Conservation (phyloP, 1,140 invertebrate species). For the Tetranychus cinnabarinus region DNA sequence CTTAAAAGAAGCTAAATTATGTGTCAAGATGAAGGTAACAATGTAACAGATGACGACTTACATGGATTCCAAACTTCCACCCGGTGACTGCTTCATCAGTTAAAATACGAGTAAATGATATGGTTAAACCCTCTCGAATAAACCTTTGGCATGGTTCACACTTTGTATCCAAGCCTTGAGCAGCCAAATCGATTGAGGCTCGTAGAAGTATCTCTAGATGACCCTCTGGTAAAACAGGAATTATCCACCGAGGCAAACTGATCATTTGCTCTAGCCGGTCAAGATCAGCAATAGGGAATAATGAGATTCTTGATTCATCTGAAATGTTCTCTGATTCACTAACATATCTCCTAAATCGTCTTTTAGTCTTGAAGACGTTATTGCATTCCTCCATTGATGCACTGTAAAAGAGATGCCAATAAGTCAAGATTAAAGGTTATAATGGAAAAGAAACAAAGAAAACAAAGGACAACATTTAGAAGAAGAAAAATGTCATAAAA, state of each 20-base stretch:
- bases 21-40: no score
- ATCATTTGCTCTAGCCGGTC: constrained; percentile 81
- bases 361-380: no score
- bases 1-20: no score
- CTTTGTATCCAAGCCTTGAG: constrained; percentile 57
- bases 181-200: constrained; percentile 61
- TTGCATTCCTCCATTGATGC: no score
- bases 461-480: no score
- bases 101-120: constrained; percentile 87
- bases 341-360: no score
- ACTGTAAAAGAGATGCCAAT: no score
- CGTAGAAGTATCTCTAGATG: constrained; percentile 75
- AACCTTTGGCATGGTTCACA: constrained; percentile 79
- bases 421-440: no score
- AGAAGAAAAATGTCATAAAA: no score
- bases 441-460: no score
- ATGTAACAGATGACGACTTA: constrained; percentile 16
- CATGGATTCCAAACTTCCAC: constrained; percentile 91
- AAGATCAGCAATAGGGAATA: constrained; percentile 62
- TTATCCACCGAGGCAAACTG: constrained; percentile 67
- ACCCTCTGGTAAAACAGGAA: constrained; percentile 83
- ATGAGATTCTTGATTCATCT: neutral
- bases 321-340: neutral
- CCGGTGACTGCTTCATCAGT: constrained; percentile 94
- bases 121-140: constrained; percentile 75